Evolutionary conservation across 2,113 vertebrate species (phyloP).

Genomic region (Ovis aries): ARS-UI_Ramb_v3.0 NC_056056.1:98541501-98542000

Average conservation of each 20-base stretch:
- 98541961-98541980: neutral
- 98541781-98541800: fast-evolving
- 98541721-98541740: neutral
- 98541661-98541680: neutral
- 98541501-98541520: neutral
- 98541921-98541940: neutral
- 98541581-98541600: neutral
- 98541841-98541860: neutral
- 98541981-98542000: neutral
- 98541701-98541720: neutral
- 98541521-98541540: neutral
- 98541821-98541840: neutral
- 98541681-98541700: neutral
- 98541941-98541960: neutral
- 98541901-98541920: neutral
- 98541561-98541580: neutral
- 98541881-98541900: neutral
- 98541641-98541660: neutral
- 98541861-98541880: neutral
- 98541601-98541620: neutral
- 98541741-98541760: neutral
- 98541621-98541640: neutral
- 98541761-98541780: neutral
- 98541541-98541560: neutral
- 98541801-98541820: neutral